These are phyloP conservation scores for Bombus consobrinus DNA, from an alignment of 1,140 invertebrate genomes.

Conservation along the genomic window DNA sequence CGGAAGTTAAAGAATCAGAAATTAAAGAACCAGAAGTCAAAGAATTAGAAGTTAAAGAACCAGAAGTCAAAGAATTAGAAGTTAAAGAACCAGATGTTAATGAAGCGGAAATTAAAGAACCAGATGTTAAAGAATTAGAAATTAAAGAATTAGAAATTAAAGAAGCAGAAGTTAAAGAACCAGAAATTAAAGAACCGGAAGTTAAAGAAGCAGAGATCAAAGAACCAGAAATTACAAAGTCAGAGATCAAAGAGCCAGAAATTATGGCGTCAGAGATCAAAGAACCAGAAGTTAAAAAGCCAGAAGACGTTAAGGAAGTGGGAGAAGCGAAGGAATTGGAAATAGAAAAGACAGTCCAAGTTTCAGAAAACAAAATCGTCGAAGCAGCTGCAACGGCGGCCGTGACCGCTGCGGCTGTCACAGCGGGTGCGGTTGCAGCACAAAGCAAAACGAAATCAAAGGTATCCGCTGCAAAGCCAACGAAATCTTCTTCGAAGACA, in stretches of 20 bases:
- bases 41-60: not conserved
- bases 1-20: not conserved
- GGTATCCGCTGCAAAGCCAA: slow-evolving; percentile 60
- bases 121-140: not conserved
- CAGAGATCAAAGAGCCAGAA: not conserved
- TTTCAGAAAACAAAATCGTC: not conserved
- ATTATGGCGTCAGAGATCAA: not conserved
- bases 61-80: not conserved
- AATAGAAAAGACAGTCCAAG: not conserved
- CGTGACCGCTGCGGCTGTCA: slow-evolving; percentile 68
- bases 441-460: slow-evolving; percentile 64
- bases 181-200: not conserved
- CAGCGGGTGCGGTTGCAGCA: slow-evolving; percentile 50
- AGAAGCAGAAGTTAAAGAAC: not conserved
- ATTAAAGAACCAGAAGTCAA: not conserved
- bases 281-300: not conserved
- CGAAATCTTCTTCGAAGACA: slow-evolving; percentile 63
- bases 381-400: slow-evolving; percentile 65
- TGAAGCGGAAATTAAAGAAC: not conserved
- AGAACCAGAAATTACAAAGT: not conserved
- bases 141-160: not conserved
- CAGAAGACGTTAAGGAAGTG: not conserved
- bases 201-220: not conserved
- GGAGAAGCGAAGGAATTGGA: not conserved
- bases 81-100: not conserved